These are phyloP conservation scores for Parotocinclus haroldoi DNA, from an alignment of 2,797 vertebrate genomes.

Conservation along the genomic window DNA sequence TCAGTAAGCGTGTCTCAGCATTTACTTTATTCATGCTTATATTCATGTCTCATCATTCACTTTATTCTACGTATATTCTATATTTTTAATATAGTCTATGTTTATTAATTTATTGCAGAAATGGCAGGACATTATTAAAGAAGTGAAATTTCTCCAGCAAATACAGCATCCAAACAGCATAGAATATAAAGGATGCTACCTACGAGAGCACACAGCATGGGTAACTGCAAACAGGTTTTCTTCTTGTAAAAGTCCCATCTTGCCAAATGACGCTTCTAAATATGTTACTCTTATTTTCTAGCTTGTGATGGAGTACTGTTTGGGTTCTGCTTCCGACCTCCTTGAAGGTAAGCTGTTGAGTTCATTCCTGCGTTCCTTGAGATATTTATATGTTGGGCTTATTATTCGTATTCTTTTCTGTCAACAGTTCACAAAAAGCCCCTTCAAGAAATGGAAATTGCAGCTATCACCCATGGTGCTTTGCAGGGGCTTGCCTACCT, in stretches of 20 bases:
- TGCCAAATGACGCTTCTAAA: background rate
- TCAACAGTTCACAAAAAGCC: constrained; percentile 96
- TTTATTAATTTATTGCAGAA: constrained; percentile 72
- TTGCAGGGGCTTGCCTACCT: constrained; percentile 97
- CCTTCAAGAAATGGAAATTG: constrained; percentile 97
- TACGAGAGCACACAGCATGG: constrained; percentile 98
- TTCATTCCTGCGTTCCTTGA: background rate
- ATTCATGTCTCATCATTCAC: no score
- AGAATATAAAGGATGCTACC: constrained; percentile 98
- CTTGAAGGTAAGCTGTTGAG: constrained; percentile 83
- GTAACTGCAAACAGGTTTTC: constrained; percentile 66
- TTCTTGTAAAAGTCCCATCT: background rate
- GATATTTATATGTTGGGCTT: background rate
- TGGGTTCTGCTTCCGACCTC: constrained; percentile 96
- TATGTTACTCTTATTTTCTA: constrained; percentile 44
- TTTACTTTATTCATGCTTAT: no score
- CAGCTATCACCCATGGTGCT: constrained; percentile 98
- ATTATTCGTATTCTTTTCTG: background rate
- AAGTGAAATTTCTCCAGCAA: constrained; percentile 97
- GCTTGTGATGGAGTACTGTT: constrained; percentile 99
- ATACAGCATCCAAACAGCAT: constrained; percentile 98
- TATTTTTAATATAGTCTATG: no score
- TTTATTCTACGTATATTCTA: no score
- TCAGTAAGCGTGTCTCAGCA: no score
- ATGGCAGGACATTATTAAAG: constrained; percentile 99